Conservation (phyloP, 2,888 invertebrate genomes). For the Diaperis boleti region DNA sequence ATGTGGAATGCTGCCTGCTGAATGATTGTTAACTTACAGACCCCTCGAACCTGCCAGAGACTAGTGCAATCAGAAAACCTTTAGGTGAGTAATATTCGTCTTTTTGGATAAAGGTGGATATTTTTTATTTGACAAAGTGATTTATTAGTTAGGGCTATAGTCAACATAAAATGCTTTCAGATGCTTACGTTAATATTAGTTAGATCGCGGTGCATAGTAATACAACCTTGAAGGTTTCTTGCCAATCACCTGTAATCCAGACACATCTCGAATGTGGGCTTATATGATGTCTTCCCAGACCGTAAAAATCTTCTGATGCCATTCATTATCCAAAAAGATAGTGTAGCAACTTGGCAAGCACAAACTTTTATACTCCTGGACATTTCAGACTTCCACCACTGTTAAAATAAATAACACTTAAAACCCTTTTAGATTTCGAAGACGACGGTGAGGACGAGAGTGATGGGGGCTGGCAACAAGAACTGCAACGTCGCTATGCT, state of each 20-base stretch:
- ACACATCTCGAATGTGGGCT: too few species aligned
- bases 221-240: too few species aligned
- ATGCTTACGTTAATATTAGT: too few species aligned
- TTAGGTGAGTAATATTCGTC: slow-evolving; percentile 74
- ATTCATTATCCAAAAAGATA: slow-evolving; percentile 27
- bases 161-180: too few species aligned
- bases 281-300: too few species aligned
- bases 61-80: slow-evolving; percentile 69
- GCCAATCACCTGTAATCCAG: too few species aligned
- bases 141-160: too few species aligned
- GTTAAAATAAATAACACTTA: background rate
- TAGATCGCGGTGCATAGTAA: too few species aligned
- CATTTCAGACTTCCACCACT: background rate
- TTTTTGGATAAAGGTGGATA: too few species aligned
- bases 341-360: slow-evolving; percentile 4
- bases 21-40: slow-evolving; percentile 65
- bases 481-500: slow-evolving; percentile 71
- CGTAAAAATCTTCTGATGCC: too few species aligned
- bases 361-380: background rate
- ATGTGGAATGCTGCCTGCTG: slow-evolving; percentile 67
- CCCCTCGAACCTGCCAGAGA: slow-evolving; percentile 58
- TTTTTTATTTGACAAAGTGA: too few species aligned
- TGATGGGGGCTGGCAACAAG: slow-evolving; percentile 71
- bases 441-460: slow-evolving; percentile 76
- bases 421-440: slow-evolving; percentile 73